phyloP scores from a whole-genome alignment of 2,113 vertebrate genomes.

The Paradoxurus hermaphroditus region DNA sequence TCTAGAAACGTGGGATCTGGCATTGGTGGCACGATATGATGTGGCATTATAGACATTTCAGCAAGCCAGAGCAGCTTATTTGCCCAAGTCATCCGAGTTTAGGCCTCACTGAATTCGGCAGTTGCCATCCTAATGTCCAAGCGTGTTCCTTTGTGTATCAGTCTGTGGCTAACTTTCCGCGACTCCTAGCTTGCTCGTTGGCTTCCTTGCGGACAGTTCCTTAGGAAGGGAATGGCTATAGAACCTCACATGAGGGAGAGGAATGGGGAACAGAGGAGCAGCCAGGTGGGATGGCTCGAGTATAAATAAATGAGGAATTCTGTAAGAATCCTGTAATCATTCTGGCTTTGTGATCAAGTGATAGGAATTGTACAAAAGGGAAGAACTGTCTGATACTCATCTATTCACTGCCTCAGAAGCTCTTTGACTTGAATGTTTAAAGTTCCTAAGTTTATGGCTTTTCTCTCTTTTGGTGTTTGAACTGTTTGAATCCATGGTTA shows the following conservation, averaged over 20 bases:
- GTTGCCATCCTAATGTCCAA: not conserved
- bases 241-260: not conserved
- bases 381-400: slow-evolving; percentile 39
- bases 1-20: slow-evolving; percentile 42
- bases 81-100: slow-evolving; percentile 52
- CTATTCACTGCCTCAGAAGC: slow-evolving; percentile 34
- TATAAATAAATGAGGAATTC: not conserved
- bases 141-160: not conserved
- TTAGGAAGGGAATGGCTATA: not conserved
- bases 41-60: slow-evolving; percentile 27
- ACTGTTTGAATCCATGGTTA: slow-evolving; percentile 67
- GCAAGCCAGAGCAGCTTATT: slow-evolving; percentile 64
- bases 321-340: slow-evolving; percentile 40
- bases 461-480: slow-evolving; percentile 48
- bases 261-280: not conserved
- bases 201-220: slow-evolving; percentile 12
- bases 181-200: slow-evolving; percentile 22
- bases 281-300: not conserved
- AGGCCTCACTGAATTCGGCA: not conserved
- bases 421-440: slow-evolving; percentile 61
- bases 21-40: not conserved
- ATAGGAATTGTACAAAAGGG: slow-evolving; percentile 41
- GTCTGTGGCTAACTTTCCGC: slow-evolving; percentile 52
- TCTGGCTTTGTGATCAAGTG: slow-evolving; percentile 52
- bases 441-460: slow-evolving; percentile 58